Evolutionary conservation across 2,888 invertebrate genomes (phyloP).

Genomic region (Meiosimyza decipiens): DNA sequence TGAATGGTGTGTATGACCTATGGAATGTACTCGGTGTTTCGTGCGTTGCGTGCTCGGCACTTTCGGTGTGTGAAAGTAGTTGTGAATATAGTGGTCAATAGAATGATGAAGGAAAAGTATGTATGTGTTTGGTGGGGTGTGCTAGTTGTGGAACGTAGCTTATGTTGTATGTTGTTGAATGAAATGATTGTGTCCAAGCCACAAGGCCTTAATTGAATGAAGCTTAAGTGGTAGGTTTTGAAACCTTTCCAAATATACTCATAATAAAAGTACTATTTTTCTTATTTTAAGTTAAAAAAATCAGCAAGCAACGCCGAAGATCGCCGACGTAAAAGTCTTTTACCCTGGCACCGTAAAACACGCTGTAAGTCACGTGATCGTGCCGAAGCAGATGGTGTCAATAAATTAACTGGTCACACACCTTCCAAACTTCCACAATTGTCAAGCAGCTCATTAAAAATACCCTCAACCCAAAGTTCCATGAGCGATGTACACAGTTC

Average conservation of each 20-base stretch:
- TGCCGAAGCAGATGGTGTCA: constrained; percentile 52
- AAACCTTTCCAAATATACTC: too few relatives aligned
- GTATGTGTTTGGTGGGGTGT: too few relatives aligned
- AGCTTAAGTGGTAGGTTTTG: too few relatives aligned
- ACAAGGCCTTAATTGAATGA: too few relatives aligned
- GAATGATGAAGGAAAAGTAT: neutral
- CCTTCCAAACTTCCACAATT: constrained; percentile 42
- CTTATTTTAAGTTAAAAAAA: constrained; percentile 76
- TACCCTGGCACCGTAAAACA: constrained; percentile 88
- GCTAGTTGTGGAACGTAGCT: too few relatives aligned
- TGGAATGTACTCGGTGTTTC: too few relatives aligned
- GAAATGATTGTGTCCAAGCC: too few relatives aligned
- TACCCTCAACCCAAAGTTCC: constrained; percentile 55
- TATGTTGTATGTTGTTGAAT: too few relatives aligned
- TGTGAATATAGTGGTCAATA: neutral
- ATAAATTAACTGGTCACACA: constrained; percentile 29
- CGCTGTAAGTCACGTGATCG: constrained; percentile 76
- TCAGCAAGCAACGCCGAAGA: constrained; percentile 89
- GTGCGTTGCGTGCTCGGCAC: too few relatives aligned
- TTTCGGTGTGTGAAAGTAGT: too few relatives aligned
- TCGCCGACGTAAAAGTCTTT: constrained; percentile 85
- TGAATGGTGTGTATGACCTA: too few relatives aligned
- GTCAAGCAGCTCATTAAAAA: constrained; percentile 54
- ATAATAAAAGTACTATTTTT: neutral
- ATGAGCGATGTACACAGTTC: constrained; percentile 64